These are phyloP conservation scores for Argyrosomus regius DNA, from an alignment of 2,797 vertebrate genomes.

Conservation along the genomic window DNA sequence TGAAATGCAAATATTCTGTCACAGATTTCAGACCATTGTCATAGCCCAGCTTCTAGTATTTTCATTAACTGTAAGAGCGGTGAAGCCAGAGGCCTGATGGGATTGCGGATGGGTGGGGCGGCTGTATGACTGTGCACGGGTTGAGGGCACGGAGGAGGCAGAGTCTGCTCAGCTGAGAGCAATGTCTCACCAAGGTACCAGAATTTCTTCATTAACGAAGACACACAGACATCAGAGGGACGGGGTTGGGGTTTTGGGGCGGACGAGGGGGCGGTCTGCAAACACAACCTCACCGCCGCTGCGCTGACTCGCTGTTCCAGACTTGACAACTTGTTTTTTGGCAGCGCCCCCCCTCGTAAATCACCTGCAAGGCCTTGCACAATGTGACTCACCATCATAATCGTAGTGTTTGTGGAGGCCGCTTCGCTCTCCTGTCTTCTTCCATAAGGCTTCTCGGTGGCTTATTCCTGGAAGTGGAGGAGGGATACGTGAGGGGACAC, in stretches of 20 bases:
- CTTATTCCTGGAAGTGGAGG: conserved; percentile 73
- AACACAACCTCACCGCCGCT: conserved; percentile 76
- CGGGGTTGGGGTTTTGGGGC: conserved; percentile 59
- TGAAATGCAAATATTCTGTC: neutral
- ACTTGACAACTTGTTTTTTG: conserved; percentile 82
- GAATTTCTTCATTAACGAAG: conserved; percentile 91
- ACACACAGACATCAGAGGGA: conserved; percentile 88
- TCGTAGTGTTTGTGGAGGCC: conserved; percentile 66
- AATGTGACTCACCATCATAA: conserved; percentile 74
- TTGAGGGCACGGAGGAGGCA: conserved; percentile 73
- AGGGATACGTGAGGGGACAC: conserved; percentile 50
- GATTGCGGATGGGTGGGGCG: conserved; percentile 56
- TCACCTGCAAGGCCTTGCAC: conserved; percentile 69
- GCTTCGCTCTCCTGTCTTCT: conserved; percentile 37
- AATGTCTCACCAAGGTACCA: conserved; percentile 89
- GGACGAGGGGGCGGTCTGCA: conserved; percentile 78
- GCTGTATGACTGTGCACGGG: conserved; percentile 53
- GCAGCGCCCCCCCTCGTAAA: conserved; percentile 74
- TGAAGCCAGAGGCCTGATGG: conserved; percentile 44
- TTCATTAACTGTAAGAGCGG: neutral
- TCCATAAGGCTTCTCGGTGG: conserved; percentile 14
- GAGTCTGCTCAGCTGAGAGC: conserved; percentile 86
- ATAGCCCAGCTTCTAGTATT: neutral
- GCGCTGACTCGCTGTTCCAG: conserved; percentile 77
- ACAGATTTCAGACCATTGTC: neutral